Conservation (phyloP, 2,888 invertebrate genomes). For the Chrysolina haemoptera region DNA sequence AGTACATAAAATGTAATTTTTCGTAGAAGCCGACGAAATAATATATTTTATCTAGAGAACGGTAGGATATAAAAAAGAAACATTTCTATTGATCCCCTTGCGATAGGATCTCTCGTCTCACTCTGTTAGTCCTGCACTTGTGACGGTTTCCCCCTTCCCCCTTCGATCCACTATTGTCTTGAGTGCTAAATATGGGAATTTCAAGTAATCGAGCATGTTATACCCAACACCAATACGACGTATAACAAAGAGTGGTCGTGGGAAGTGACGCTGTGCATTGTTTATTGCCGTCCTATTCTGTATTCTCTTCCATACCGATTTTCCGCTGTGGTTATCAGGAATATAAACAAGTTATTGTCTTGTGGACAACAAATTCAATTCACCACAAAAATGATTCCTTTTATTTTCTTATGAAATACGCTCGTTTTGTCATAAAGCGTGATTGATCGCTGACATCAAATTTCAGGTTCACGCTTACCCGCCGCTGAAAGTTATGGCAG, state of each 20-base stretch:
- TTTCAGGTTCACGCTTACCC: no score
- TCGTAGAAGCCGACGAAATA: no score
- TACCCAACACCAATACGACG: slow-evolving; percentile 17
- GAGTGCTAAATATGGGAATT: slow-evolving; percentile 31
- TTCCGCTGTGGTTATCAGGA: slow-evolving; percentile 28
- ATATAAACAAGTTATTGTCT: slow-evolving; percentile 14
- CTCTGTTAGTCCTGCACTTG: slow-evolving; percentile 12
- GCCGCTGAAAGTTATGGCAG: no score
- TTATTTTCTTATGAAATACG: no score
- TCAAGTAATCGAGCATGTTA: slow-evolving; percentile 31
- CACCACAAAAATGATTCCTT: no score
- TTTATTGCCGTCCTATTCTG: slow-evolving; percentile 27
- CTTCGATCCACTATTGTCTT: slow-evolving; percentile 8
- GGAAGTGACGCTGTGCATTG: slow-evolving; percentile 47
- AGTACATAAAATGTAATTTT: no score
- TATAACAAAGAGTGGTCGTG: slow-evolving; percentile 41
- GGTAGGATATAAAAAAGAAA: background rate
- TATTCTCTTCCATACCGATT: slow-evolving; percentile 32
- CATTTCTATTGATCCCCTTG: slow-evolving; percentile 2
- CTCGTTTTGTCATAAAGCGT: no score
- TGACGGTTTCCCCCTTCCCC: slow-evolving; percentile 8
- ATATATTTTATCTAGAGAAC: background rate
- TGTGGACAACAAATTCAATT: slow-evolving; percentile 1
- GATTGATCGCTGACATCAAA: no score
- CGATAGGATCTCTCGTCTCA: background rate